These are phyloP conservation scores for Paelopatides confundens DNA, from an alignment of 53 echinoderm and acorn worm genomes.

Conservation along the genomic window DNA sequence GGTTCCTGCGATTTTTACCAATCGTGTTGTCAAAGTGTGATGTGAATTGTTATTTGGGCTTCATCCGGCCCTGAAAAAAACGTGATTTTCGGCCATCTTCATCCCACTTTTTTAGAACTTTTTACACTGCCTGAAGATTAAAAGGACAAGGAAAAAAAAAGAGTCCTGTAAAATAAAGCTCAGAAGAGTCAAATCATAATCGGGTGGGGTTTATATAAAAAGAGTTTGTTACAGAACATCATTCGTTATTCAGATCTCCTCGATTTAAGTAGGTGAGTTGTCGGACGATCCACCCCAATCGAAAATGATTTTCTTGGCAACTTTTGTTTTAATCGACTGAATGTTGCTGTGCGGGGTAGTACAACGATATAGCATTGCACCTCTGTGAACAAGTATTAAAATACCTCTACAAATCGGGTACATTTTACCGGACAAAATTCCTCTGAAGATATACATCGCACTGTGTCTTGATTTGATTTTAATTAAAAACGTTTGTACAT, in stretches of 20 bases:
- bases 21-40: conserved; percentile 41
- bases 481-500: no score
- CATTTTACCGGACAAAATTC: no score
- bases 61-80: conserved; percentile 44
- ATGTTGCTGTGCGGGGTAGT: no score
- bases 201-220: conserved; percentile 10
- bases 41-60: conserved; percentile 49
- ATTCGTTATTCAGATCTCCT: background rate
- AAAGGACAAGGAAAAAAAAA: background rate
- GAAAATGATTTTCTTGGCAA: no score
- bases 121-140: conserved; percentile 45
- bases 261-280: background rate
- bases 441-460: no score
- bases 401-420: no score
- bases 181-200: conserved; percentile 20
- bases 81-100: background rate
- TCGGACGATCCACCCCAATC: no score
- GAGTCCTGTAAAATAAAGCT: conserved; percentile 34
- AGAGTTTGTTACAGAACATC: background rate
- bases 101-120: conserved; percentile 27
- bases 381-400: no score
- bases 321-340: no score
- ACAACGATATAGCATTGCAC: no score
- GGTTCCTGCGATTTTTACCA: background rate
- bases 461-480: no score